Base-by-base conservation (phyloP, 2,113 vertebrate genomes). In the Camelus bactrianus region DNA sequence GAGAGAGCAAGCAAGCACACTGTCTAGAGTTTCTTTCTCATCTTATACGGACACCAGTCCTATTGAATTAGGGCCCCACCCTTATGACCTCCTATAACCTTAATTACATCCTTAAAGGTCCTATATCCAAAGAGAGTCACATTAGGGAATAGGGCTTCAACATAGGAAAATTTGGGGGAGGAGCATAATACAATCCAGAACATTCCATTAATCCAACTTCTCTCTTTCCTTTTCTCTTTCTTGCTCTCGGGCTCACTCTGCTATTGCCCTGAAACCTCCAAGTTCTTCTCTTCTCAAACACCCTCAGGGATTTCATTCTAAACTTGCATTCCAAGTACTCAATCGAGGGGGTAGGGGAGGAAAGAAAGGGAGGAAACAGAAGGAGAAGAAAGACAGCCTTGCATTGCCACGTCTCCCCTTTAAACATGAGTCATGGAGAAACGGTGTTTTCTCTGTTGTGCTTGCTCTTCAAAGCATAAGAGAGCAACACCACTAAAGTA, bases 291-390 rank as follows among this genome's bases (percentile, higher is more conserved):
- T 82, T 60, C 17, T 5, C 7, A 32, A 26, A 46, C 11, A 17
- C 0, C 8, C 24, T 65, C 48, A 0, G 4, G 4, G 1, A 38
- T 13, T 19, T 83, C 38, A 84, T 62, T 72, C 56, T 84, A 30
- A 87, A 38, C 48, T 65, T 91, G 35, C 6, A 32, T 42, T 77
- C n/a, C 15, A 77, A 38, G 13, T 19, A 4, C 7, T 90, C 38
- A n/a, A 5, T 5, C 48, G 58, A 17, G 22, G 19, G 6, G 1
- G 6, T 22, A 0, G n/a, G 0, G 20, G 19, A 70, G 19, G 32
- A 65, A 48, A 64, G 70, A 46, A 72, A 76, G 22, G 6, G 46
- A 69, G 65, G 19, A 54, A 83, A 92, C 6, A 30, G 26, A 77
- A 50, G 16, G 42, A 46, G 54, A 56, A 92, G 20, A 54, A 30